phyloP scores from a whole-genome alignment of 2,113 vertebrate species.

The Ctenomys sociabilis region DNA sequence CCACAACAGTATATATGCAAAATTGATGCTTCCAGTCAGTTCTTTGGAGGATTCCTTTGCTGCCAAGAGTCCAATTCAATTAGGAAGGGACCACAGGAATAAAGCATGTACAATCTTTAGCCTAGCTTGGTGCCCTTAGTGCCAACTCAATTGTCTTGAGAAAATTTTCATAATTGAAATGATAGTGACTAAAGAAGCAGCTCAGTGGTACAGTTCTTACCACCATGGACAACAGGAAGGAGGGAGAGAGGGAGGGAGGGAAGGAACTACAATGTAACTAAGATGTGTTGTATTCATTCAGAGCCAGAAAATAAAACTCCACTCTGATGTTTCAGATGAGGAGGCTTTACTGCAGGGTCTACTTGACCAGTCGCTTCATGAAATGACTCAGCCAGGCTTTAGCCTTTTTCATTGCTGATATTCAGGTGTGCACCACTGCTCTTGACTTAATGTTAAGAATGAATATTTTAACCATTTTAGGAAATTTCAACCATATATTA shows the following conservation, averaged over 20 bases:
- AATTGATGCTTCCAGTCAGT: constrained; percentile 53
- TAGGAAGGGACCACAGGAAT: neutral
- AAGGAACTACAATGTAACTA: neutral
- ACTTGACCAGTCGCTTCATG: neutral
- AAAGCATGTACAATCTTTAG: constrained; percentile 6
- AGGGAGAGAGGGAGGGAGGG: neutral
- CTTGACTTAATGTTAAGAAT: neutral
- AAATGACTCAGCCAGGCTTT: neutral
- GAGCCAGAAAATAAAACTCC: neutral
- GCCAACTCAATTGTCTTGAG: constrained; percentile 26
- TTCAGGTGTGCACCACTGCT: neutral
- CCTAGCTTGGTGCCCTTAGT: constrained; percentile 27
- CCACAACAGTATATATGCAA: neutral
- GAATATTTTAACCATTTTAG: neutral
- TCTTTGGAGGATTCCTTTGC: neutral
- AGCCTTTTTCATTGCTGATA: neutral
- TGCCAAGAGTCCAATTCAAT: constrained; percentile 63
- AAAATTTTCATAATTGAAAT: constrained; percentile 2
- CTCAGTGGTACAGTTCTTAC: neutral
- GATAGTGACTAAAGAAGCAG: neutral
- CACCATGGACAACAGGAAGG: neutral
- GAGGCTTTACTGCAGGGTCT: neutral
- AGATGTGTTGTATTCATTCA: neutral
- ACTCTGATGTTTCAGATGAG: neutral
- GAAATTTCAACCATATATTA: neutral